Base-by-base conservation (phyloP, 2,113 vertebrate genomes). In the Anoplopoma fimbria region DNA sequence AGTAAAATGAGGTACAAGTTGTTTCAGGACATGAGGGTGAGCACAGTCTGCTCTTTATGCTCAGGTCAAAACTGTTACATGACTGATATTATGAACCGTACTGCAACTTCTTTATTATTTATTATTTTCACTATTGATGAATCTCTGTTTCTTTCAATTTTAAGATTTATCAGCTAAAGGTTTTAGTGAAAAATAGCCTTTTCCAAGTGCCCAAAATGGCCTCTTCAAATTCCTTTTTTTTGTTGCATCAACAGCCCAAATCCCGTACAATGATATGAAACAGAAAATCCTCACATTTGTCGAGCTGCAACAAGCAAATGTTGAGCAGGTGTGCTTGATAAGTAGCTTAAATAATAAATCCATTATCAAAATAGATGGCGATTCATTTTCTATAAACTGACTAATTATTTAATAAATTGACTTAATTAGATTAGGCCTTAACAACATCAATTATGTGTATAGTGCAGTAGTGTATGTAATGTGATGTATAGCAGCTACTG, bases 1-100 rank as follows among this genome's bases (percentile, higher is more conserved):
- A 72, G 88, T 68, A 69, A 88, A 88, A 85, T 80, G 64, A 85
- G 82, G 57, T 49, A 84, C 53, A 83, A 78, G 63, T 72, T 83
- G 65, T 58, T 70, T 73, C 42, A 34, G 65, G 62, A 83, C 42
- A 75, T 40, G 64, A 86, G 68, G 72, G 62, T 15, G 9, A 77
- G 61, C 34, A 53, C 61, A 75, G 23, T 76, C 68, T 40, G 78
- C 71, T 78, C 40, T 80, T 80, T 36, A 57, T 79, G 68, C 42
- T 70, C 15, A 57, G 42, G 58, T 71, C 38, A 82, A 29, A 80
- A 53, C 27, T 61, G n/a, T 68, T 31, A 67, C 72, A 53, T 61
- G 40, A 57, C 38, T n/a, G 34, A 19, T 25, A 31, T 36, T 29
- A 15, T 4, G n/a, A 65, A 45, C 65, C 40, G 42, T 10, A n/a